These are phyloP conservation scores for Clunio marinus DNA, from an alignment of 2,888 invertebrate genomes.

Conservation along the genomic window DNA sequence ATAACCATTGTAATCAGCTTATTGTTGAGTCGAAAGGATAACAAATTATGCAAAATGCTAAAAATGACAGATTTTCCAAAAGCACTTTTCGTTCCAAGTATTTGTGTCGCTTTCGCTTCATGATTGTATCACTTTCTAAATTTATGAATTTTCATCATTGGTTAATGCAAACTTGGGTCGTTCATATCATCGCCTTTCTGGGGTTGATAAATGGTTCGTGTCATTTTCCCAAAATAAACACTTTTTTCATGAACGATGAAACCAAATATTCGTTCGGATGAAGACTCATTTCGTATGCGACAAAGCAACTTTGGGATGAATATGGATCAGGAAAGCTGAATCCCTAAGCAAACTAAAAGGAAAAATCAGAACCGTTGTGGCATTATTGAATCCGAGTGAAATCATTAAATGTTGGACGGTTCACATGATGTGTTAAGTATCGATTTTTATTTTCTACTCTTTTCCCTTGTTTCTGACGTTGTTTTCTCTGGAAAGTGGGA, in stretches of 20 bases:
- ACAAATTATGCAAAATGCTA: constrained; percentile 14
- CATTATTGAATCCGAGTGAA: too few relatives aligned
- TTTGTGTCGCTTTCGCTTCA: background rate
- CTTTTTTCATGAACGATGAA: background rate
- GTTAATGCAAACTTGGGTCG: background rate
- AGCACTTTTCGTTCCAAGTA: too few relatives aligned
- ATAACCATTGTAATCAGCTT: constrained; percentile 18
- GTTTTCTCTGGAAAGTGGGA: background rate
- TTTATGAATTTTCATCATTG: constrained; percentile 18
- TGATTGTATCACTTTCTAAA: constrained; percentile 17
- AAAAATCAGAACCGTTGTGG: too few relatives aligned
- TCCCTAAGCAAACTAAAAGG: too few relatives aligned
- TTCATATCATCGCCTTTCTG: too few relatives aligned
- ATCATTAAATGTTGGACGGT: too few relatives aligned
- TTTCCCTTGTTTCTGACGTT: background rate
- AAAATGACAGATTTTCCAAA: constrained; percentile 14
- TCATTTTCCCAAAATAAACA: constrained; percentile 22
- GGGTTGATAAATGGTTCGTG: constrained; percentile 24
- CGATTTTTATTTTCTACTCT: background rate
- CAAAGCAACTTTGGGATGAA: constrained; percentile 38
- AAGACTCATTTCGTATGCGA: constrained; percentile 38
- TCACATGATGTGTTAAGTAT: too few relatives aligned
- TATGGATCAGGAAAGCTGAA: constrained; percentile 2
- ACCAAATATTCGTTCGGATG: background rate
- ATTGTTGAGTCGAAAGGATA: constrained; percentile 21